Base-by-base conservation (phyloP, 92 coral and sea anemone genomes). In the Palythoa grandiflora region DNA sequence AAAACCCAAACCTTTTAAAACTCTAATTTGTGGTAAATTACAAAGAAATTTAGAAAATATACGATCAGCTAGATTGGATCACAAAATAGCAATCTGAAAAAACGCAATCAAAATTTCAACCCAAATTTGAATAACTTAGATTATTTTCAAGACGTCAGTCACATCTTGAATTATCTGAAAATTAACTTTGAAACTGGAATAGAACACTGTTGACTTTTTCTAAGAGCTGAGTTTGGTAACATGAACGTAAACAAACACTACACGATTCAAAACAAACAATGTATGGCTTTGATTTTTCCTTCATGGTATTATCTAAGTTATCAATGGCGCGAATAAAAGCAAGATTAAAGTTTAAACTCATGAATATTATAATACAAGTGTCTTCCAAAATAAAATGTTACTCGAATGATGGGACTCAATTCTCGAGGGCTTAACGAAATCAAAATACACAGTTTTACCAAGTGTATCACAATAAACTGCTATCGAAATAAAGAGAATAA, bases 1-100 rank as follows among this genome's bases (percentile, higher is more conserved):
- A 17, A 36, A 38, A 76, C 21, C 52, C 17, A 52, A 76, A 57
- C 15, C 83, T 78, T 78, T 38, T 5, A 78, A 78, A 57, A 15
- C 53, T 78, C 15, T 8, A 57, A 54, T 78, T 60, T 39, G 16
- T 76, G 51, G 80, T 20, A 76, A 51, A 12, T 39, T 78, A 78
- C 35, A 78, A 60, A 10, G 1, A 47, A 75, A 17, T 16, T 48
- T 47, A 75, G 19, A 75, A 54, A 57, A 35, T 37, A 36, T 38
- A 36, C 3, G 48, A 39, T 57, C 36, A 44, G 14, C 40, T 16
- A 38, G 55, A 17, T 37, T 15, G 39, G 53, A 76, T 20, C 9
- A 76, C 65, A 44, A 14, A 76, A 76, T 35, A 11, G 36, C 38
- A 9, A 10, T 39, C 38, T 8, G 78, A n/a, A 73, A 71, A 71